Conservation (phyloP, 2,888 invertebrate genomes). For the Oxystoma pomonae region DNA sequence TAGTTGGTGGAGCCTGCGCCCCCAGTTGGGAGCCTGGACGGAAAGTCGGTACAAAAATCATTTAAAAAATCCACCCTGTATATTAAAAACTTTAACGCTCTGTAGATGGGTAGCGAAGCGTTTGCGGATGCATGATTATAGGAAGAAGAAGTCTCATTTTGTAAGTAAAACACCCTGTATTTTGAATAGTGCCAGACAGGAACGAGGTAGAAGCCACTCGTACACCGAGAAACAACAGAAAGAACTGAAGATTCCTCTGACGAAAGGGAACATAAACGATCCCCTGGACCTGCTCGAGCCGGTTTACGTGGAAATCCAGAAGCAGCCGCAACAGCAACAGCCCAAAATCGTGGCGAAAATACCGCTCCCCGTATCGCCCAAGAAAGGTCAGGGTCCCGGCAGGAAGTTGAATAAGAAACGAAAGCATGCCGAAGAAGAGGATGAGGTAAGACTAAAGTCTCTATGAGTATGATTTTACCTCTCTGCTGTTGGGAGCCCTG, state of each 20-base stretch:
- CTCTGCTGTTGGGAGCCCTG: too few species aligned
- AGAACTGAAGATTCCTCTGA: conserved; percentile 10
- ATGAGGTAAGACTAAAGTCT: conserved; percentile 27
- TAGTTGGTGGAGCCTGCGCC: too few species aligned
- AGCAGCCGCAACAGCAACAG: conserved; percentile 21
- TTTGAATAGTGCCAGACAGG: neutral
- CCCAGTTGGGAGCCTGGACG: too few species aligned
- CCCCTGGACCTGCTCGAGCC: conserved; percentile 42
- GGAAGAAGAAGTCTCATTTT: too few species aligned
- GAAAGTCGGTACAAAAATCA: too few species aligned
- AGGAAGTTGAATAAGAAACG: conserved; percentile 27
- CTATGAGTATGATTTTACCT: too few species aligned
- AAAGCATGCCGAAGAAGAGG: conserved; percentile 29
- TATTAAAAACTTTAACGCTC: too few species aligned
- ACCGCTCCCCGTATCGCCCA: conserved; percentile 14
- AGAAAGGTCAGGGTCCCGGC: conserved; percentile 14
- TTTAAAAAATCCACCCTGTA: too few species aligned
- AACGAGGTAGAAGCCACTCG: neutral
- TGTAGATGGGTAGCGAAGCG: too few species aligned
- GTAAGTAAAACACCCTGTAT: neutral
- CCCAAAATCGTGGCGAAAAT: conserved; percentile 5
- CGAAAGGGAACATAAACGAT: conserved; percentile 30
- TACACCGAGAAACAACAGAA: neutral
- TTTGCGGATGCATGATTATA: too few species aligned
- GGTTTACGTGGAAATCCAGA: conserved; percentile 39